Base-by-base conservation (phyloP, 1,140 invertebrate genomes). In the Drosophila bocqueti region DNA sequence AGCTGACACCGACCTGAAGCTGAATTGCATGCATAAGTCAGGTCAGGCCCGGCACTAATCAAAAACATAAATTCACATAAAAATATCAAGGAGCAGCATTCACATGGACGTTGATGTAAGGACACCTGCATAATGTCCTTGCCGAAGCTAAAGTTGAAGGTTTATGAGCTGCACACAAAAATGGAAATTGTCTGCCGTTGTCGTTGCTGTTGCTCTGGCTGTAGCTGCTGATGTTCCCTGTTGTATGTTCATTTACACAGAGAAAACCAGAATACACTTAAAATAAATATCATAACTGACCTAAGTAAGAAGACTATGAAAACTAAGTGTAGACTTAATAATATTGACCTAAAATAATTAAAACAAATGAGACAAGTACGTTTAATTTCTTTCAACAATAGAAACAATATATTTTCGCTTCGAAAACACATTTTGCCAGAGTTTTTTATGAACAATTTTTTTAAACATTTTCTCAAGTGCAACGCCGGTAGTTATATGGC, bases 21-120 rank as follows among this genome's bases (percentile, higher is more conserved):
- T 67, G 55, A 72, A 90, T 76, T 84, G 85, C 78, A 90, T 81
- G 58, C 71, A 82, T 90, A 90, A 90, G 78, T 90, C 75, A 90
- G 55, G 79, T 77, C 54, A 61, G 68, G 68, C 63, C 57, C 68
- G 81, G 85, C 75, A 81, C 81, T 90, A 90, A 90, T 90, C 85
- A 90, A 90, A 90, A 77, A 85, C 85, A 90, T 90, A 90, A 90
- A 90, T 90, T 90, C 85, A 90, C 85, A 90, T 90, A 76, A 90
- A 90, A 90, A 89, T 79, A 79, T 78, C 66, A 79, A 74, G 76
- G 55, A 65, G 64, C 47, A 61, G 67, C 42, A 62, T 59, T 60
- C 58, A 72, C 57, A 60, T 31, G 45, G 54, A 73, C 79, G 68
- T 18, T 60, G 63, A 75, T 54, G 40, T 68, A 66, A 52, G 69